Evolutionary conservation across 64 coral and sea anemone species (phyloP).

Genomic region (Actinia tenebrosa): DNA sequence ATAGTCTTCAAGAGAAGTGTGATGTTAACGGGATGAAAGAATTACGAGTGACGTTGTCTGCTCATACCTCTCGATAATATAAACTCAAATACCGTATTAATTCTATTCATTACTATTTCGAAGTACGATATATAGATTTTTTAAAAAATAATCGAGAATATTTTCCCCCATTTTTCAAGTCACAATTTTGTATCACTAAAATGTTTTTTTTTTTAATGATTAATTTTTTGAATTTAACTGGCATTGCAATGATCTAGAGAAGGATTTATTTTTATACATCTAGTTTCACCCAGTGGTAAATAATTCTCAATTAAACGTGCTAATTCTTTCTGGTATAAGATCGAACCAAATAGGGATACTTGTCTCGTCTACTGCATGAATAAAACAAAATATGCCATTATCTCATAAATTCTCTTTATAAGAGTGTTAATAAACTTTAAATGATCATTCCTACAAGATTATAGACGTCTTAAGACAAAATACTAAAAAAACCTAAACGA

Average conservation of each 20-base stretch:
- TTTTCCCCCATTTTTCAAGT: background rate
- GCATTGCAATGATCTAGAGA: background rate
- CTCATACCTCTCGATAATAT: too few species aligned
- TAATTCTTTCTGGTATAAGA: background rate
- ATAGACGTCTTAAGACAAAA: too few species aligned
- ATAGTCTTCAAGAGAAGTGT: constrained; percentile 4
- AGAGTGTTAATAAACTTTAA: too few species aligned
- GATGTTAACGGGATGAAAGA: background rate
- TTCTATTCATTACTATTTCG: too few species aligned
- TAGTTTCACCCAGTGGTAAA: background rate
- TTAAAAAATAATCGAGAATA: too few species aligned
- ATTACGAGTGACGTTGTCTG: background rate
- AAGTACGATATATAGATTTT: too few species aligned
- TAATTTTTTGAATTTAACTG: too few species aligned
- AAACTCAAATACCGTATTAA: too few species aligned
- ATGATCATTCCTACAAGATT: too few species aligned
- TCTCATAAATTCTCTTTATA: too few species aligned
- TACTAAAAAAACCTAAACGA: too few species aligned
- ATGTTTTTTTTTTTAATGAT: background rate
- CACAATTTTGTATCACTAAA: background rate
- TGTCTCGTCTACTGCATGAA: background rate
- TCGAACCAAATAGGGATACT: background rate
- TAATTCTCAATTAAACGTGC: background rate
- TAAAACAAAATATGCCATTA: too few species aligned
- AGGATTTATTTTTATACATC: background rate